These are phyloP conservation scores for Eilema sororculum DNA, from an alignment of 2,888 invertebrate species.

Conservation along the genomic window DNA sequence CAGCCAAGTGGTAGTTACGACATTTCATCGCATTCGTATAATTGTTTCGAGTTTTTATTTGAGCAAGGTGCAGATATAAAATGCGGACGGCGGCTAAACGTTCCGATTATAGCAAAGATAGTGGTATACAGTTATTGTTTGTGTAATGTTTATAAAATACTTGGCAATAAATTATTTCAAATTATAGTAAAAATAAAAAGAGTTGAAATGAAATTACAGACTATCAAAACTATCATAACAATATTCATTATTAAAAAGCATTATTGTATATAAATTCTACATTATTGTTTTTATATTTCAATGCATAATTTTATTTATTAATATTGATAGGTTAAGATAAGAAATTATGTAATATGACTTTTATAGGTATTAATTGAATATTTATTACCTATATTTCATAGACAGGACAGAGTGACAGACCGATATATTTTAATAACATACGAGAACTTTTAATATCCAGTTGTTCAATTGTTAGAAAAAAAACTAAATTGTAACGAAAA, in stretches of 20 bases:
- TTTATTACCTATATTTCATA: neutral
- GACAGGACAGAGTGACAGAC: too few relatives aligned
- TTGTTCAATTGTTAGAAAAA: too few relatives aligned
- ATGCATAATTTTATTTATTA: too few relatives aligned
- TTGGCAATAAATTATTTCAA: slow-evolving; percentile 43
- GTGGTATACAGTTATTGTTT: slow-evolving; percentile 54
- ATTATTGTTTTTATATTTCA: too few relatives aligned
- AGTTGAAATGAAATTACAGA: slow-evolving; percentile 11
- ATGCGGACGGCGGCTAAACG: slow-evolving; percentile 66
- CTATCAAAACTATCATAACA: neutral
- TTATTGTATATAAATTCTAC: too few relatives aligned
- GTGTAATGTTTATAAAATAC: slow-evolving; percentile 48
- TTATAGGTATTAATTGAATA: neutral
- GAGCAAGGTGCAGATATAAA: slow-evolving; percentile 84
- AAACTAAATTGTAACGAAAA: too few relatives aligned
- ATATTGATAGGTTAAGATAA: neutral
- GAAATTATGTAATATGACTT: neutral
- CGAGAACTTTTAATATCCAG: neutral
- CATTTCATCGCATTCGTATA: slow-evolving; percentile 72
- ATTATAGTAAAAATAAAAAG: slow-evolving; percentile 33
- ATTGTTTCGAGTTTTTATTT: slow-evolving; percentile 85
- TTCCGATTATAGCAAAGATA: slow-evolving; percentile 65
- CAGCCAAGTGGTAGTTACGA: slow-evolving; percentile 70
- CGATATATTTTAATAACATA: neutral
- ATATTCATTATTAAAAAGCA: neutral